Base-by-base conservation (phyloP, 2,888 invertebrate genomes). In the Carcina quercana region DNA sequence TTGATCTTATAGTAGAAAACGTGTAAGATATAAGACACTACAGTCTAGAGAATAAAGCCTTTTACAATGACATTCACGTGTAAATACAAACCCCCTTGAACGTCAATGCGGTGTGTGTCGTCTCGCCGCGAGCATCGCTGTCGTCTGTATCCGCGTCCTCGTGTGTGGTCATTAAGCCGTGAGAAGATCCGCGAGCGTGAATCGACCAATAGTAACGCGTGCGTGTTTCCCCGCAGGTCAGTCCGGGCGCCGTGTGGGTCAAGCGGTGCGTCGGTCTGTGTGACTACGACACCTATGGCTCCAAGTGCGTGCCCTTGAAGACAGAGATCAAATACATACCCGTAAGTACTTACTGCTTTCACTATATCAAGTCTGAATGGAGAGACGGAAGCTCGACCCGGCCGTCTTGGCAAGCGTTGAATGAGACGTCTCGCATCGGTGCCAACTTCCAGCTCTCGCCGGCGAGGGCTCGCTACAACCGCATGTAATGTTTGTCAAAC, bases 261-360 rank as follows among this genome's bases (percentile, higher is more conserved):
- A 79, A 79, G 43, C 59, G 75, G 7, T 83, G 82, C 48, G 70
- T 74, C 31, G 82, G 82, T 5, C 65, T 79, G 29, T 82, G 82
- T 54, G 72, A 73, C 52, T 69, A 59, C 42, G 67, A 63, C 21
- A 59, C 54, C 34, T 51, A 53, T 1, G 73, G 69, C 29, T 61
- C 68, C 33, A 49, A 53, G 15, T 83, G 82, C 50, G 56, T 69
- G 21, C 53, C 79, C 21, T 62, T 58, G 3, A 64, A 62, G 30
- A 67, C 57, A 7, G 54, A 37, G 37, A 59, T 46, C 28, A 58
- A 67, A 27, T 54, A 70, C 32, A 67, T 82, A 50, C 79, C 80
- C 50, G 82, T 82, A 51, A 74, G 74, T 57, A 26, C 12, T 8
- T 7, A 13, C 4, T 7, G 12, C 20, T n/a, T 12, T 5, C 28